These are phyloP conservation scores for Molossus molossus DNA, from an alignment of 2,797 vertebrate genomes.

Conservation along the genomic window DNA sequence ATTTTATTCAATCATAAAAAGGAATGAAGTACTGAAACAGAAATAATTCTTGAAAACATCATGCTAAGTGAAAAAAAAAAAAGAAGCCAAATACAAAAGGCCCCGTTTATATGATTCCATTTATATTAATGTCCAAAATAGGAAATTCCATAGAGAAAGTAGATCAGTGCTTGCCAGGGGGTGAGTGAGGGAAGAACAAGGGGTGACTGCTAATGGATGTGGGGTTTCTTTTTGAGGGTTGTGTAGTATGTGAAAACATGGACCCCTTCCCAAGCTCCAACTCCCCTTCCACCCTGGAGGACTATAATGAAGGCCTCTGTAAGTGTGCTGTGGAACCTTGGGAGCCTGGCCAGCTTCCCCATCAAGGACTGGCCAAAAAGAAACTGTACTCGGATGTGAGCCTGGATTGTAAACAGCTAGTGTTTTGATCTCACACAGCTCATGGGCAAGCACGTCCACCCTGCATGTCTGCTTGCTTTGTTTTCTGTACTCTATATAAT, in stretches of 20 bases:
- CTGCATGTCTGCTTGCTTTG: background rate
- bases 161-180: background rate
- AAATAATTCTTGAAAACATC: slow-evolving; percentile 60
- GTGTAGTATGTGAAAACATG: too few relatives aligned
- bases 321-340: too few relatives aligned
- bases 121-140: background rate
- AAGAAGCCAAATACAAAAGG: slow-evolving; percentile 42
- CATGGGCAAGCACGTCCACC: too few relatives aligned
- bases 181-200: too few relatives aligned
- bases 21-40: background rate
- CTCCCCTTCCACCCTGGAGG: too few relatives aligned
- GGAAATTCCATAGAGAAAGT: background rate
- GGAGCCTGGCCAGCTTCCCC: too few relatives aligned
- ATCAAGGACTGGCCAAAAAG: too few relatives aligned
- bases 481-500: background rate
- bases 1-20: slow-evolving; percentile 30
- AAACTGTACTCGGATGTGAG: too few relatives aligned
- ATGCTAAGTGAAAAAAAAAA: background rate
- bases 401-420: too few relatives aligned
- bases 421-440: too few relatives aligned
- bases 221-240: background rate
- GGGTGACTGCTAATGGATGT: background rate
- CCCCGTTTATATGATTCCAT: background rate
- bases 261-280: too few relatives aligned
- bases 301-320: too few relatives aligned